Evolutionary conservation across 2,797 vertebrate species (phyloP), one percentile per base, ranked within the genome.

Genomic region (Lindbergichthys nudifrons): DNA sequence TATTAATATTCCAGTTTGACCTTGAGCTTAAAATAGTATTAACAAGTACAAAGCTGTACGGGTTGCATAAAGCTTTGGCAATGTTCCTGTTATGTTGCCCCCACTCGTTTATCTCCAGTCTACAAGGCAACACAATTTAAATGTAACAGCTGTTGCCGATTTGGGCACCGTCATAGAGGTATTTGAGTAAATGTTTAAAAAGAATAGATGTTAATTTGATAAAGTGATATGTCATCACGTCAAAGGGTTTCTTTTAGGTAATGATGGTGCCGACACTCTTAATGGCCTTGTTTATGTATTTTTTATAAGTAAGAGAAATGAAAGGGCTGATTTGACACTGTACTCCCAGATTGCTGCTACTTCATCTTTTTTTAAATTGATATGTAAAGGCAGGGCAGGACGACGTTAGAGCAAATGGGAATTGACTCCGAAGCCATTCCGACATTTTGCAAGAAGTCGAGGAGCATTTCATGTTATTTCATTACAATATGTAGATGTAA

Each of bases 201-300:
- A 30, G 41, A 65, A 53, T 32, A 30, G 16, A 73, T 56, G 23
- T 46, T 66, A 39, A 57, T 65, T 57, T 77, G 59, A 73, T 65
- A 57, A 60, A 9, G 16, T 19, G 9, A 23, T 53, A 39, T 51
- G 43, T 50, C 65, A 53, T 70, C 50, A 70, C 50, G 51, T 70
- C 32, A 73, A 39, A 54, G 45, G 53, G 10, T 52, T 73, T 73
- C 14, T 71, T 71, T 57, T 43, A 53, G 45, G 73, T 36, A 8
- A 50, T 42, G 42, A 58, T 70, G 56, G 11, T 63, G 57, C 43
- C 46, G 54, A 4, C 39, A 18, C 21, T 67, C 21, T 67, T 57
- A 60, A 79, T 32, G 65, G 58, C 23, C 10, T 61, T 70, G 15
- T 53, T 81, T 73, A 39, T 66, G 78, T 83, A 45, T 58, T 57